Percentiles rank a stretch among this genome's conserved stretches.
Evolutionary conservation across 92 coral and sea anemone genomes (phyloP).

Genomic region (Muricea muricata): DNA sequence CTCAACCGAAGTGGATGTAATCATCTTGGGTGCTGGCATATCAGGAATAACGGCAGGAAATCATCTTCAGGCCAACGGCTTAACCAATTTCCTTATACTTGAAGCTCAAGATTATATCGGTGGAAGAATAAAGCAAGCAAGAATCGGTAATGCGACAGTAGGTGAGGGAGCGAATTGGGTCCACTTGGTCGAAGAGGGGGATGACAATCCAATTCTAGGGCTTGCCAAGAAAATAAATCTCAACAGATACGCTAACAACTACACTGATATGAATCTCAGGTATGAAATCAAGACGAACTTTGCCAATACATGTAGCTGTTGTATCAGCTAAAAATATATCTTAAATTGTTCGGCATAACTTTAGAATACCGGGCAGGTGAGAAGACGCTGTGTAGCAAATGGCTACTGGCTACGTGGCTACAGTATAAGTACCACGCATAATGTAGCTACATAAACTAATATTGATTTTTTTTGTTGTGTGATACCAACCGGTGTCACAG

Average conservation of each 20-base stretch:
- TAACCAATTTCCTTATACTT: conserved; percentile 76
- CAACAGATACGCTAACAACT: not conserved
- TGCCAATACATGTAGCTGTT: not conserved
- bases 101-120: conserved; percentile 92
- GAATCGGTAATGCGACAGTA: conserved; percentile 61
- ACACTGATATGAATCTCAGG: conserved; percentile 31
- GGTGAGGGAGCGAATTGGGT: conserved; percentile 94
- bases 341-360: too few species aligned
- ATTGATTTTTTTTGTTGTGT: too few species aligned
- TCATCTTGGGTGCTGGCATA: conserved; percentile 87
- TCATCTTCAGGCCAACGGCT: conserved; percentile 69
- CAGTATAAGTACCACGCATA: too few species aligned
- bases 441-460: too few species aligned
- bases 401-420: too few species aligned
- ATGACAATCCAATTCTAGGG: conserved; percentile 26
- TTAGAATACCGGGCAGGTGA: too few species aligned
- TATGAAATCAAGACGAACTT: not conserved
- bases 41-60: conserved; percentile 87
- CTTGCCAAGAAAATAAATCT: conserved; percentile 26
- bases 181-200: conserved; percentile 61
- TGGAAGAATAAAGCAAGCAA: conserved; percentile 74
- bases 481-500: too few species aligned
- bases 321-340: too few species aligned
- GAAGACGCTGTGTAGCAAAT: too few species aligned
- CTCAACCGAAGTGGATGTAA: conserved; percentile 48